phyloP scores from a whole-genome alignment of 2,797 vertebrate genomes.

The Falco biarmicus region DNA sequence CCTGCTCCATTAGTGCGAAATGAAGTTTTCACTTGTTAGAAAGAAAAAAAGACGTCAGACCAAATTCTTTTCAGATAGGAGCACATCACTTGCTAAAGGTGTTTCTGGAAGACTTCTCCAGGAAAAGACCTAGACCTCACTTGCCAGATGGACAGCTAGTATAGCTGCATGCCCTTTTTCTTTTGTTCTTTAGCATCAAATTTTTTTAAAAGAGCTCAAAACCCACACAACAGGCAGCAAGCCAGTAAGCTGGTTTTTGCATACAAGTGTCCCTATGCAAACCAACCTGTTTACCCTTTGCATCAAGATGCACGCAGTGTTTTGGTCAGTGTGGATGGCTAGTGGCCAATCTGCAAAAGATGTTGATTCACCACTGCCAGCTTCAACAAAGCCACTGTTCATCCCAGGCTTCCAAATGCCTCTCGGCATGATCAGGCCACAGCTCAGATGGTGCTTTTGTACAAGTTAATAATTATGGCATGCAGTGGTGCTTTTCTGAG shows the following conservation, averaged over 20 bases:
- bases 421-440: background rate
- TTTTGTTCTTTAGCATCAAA: background rate
- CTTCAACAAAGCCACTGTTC: background rate
- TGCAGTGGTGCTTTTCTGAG: background rate
- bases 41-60: background rate
- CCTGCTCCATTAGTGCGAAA: background rate
- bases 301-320: background rate
- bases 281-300: background rate
- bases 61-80: background rate
- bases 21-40: background rate
- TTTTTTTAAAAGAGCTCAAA: background rate
- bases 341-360: background rate
- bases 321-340: background rate
- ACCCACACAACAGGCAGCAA: background rate
- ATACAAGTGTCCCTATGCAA: background rate
- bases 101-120: background rate
- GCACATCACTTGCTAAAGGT: background rate
- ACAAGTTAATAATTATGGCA: background rate
- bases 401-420: background rate
- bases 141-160: background rate
- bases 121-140: background rate
- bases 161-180: background rate
- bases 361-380: background rate
- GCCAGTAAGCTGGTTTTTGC: background rate
- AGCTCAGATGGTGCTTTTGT: background rate